These are phyloP conservation scores for Bolinopsis microptera DNA, from an alignment of 37 sponge, comb jelly and placozoan species.

Conservation along the genomic window DNA sequence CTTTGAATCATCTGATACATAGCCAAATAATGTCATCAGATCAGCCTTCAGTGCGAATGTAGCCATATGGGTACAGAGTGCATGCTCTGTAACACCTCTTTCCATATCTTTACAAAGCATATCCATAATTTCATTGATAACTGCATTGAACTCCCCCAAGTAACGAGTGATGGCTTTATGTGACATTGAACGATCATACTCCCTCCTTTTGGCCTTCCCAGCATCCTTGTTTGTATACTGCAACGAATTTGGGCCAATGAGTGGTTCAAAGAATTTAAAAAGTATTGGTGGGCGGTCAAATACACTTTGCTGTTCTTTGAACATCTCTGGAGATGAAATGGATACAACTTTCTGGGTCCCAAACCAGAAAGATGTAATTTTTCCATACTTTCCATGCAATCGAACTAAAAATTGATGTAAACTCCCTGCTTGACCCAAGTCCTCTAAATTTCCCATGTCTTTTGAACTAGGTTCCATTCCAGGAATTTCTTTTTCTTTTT, in stretches of 20 bases:
- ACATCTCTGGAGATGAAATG: constrained; percentile 78
- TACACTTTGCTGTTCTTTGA: constrained; percentile 70
- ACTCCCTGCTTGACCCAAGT: constrained; percentile 74
- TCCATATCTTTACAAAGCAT: background rate
- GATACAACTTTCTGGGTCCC: constrained; percentile 76
- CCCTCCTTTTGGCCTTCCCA: constrained; percentile 65
- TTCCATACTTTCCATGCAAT: constrained; percentile 76
- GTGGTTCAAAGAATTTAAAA: constrained; percentile 29
- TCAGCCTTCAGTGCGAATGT: constrained; percentile 5
- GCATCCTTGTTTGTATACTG: constrained; percentile 65
- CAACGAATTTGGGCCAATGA: constrained; percentile 8
- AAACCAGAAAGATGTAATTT: constrained; percentile 79
- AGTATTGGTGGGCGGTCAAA: constrained; percentile 75
- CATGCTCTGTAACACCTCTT: background rate
- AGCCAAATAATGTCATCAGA: constrained; percentile 44
- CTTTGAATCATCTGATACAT: background rate
- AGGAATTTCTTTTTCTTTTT: background rate
- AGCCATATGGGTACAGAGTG: background rate
- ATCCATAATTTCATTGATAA: background rate
- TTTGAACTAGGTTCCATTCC: background rate
- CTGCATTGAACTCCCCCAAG: background rate
- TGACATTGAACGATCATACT: constrained; percentile 70
- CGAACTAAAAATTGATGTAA: constrained; percentile 81
- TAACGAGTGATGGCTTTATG: background rate
- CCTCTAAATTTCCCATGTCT: constrained; percentile 70